phyloP scores from a whole-genome alignment of 2,113 vertebrate species.

The Clinocottus analis region DNA sequence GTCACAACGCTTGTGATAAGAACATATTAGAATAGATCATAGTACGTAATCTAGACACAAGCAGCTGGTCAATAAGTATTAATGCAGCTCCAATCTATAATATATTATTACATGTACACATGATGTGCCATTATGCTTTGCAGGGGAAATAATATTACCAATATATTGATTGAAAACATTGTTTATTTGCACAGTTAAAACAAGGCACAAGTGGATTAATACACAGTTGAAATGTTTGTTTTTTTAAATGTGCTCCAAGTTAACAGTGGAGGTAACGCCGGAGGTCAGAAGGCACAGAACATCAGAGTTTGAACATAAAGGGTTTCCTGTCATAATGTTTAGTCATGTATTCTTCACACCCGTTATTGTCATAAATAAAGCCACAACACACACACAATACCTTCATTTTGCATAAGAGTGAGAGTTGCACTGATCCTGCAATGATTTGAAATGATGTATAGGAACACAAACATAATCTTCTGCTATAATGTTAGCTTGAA shows the following conservation, averaged over 20 bases:
- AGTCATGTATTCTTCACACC: constrained; percentile 12
- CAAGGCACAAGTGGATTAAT: constrained; percentile 43
- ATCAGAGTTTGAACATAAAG: not conserved
- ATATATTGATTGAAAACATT: not conserved
- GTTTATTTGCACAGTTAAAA: not conserved
- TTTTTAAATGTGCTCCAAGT: not conserved
- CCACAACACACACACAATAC: constrained; percentile 14
- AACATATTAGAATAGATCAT: no score
- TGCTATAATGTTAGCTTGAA: not conserved
- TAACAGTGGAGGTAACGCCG: not conserved
- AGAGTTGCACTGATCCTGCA: not conserved
- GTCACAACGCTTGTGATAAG: not conserved
- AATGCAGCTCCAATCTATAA: not conserved
- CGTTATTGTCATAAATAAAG: constrained; percentile 21
- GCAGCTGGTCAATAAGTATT: not conserved
- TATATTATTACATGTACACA: not conserved
- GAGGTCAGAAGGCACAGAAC: constrained; percentile 1
- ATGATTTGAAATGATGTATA: not conserved
- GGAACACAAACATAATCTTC: not conserved
- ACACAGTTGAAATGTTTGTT: not conserved
- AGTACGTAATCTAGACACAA: not conserved
- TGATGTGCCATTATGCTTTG: not conserved
- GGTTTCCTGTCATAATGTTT: not conserved
- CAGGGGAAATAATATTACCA: not conserved
- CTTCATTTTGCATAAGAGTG: not conserved